Evolutionary conservation across 2,113 vertebrate genomes (phyloP).

Genomic region (Rhadina sibilatrix): DNA sequence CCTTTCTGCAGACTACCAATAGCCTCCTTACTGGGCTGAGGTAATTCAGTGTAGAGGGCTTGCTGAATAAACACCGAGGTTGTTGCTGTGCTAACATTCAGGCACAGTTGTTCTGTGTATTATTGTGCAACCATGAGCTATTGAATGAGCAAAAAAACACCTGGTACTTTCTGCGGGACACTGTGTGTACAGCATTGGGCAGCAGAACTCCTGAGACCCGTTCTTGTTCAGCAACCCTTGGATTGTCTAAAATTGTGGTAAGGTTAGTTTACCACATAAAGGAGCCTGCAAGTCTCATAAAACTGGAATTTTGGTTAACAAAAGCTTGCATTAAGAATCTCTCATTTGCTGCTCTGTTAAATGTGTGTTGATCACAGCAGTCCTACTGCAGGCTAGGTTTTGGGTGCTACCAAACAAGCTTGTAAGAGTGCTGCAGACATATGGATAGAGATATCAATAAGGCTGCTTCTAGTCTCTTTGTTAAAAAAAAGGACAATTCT

Average conservation of each 20-base stretch:
- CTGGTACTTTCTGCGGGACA: not conserved
- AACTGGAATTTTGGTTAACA: not conserved
- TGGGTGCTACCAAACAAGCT: not conserved
- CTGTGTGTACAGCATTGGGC: not conserved
- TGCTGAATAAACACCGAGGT: not conserved
- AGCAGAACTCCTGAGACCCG: not conserved
- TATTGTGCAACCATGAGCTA: not conserved
- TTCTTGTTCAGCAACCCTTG: not conserved
- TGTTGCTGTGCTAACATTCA: constrained; percentile 1
- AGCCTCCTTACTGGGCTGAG: not conserved
- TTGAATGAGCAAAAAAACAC: not conserved
- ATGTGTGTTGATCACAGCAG: not conserved
- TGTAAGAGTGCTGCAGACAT: not conserved
- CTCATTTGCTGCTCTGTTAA: not conserved
- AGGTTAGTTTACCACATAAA: not conserved
- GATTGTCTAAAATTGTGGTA: not conserved
- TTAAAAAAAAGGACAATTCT: not conserved
- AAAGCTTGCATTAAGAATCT: not conserved
- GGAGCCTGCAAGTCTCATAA: not conserved
- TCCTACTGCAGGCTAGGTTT: not conserved
- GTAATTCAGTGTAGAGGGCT: not conserved
- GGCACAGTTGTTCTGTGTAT: not conserved
- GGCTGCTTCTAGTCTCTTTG: not conserved
- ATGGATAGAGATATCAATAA: not conserved
- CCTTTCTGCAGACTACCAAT: not conserved